These are phyloP conservation scores for Rhinoptilus africanus DNA, from an alignment of 2,113 vertebrate genomes.

Conservation along the genomic window DNA sequence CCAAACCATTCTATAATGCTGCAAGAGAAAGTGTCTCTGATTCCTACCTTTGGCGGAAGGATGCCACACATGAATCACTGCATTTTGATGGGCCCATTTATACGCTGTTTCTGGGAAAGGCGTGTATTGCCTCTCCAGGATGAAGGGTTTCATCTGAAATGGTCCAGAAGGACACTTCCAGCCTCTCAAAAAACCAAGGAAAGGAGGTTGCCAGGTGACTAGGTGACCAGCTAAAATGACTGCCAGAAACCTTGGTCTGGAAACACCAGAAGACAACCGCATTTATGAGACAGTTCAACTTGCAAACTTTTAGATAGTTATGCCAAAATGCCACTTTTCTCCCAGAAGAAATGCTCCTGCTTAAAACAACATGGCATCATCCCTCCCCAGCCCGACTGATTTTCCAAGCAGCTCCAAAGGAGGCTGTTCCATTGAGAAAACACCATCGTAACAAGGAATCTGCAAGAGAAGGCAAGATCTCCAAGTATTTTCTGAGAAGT, in stretches of 20 bases:
- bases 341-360: not conserved
- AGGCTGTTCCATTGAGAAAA: not conserved
- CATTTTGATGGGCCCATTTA: not conserved
- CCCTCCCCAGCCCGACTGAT: not conserved
- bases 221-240: not conserved
- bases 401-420: not conserved
- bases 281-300: not conserved
- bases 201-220: not conserved
- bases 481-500: not conserved
- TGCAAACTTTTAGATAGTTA: not conserved
- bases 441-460: not conserved
- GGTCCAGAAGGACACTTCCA: not conserved
- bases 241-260: not conserved
- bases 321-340: not conserved
- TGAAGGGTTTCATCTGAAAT: not conserved
- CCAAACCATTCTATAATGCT: not conserved
- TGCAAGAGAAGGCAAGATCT: not conserved
- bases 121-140: not conserved
- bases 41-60: not conserved
- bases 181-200: not conserved
- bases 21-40: not conserved
- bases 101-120: not conserved
- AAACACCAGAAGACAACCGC: not conserved
- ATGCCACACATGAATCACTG: rapidly evolving
- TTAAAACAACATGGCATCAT: not conserved